Evolutionary conservation across 2,113 vertebrate species (phyloP), one percentile per base, ranked within the genome.

Genomic region (Suricata suricatta): DNA sequence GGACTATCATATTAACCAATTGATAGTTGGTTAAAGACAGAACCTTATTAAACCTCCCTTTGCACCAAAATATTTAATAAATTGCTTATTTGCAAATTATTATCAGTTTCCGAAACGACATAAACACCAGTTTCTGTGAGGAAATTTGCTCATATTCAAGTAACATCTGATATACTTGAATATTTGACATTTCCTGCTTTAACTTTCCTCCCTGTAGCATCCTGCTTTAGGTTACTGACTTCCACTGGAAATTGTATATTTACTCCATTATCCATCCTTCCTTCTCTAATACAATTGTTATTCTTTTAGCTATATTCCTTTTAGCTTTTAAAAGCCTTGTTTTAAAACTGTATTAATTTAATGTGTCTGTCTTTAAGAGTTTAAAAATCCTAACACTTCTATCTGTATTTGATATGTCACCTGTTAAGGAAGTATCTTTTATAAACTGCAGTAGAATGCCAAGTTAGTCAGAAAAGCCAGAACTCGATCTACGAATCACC

Each of bases 401-500:
- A 96, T 41, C 41, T 41, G 41, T 44, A 76, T 52, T 81, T 76
- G 16, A 41, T 68, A 57, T 29, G 31, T 81, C 82, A 84, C 74
- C 33, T 85, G 57, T 77, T 88, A 88, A 88, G 69, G 17, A 13
- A 84, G 57, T 50, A 47, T 60, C 14, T 88, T 93, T 71, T 38
- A 66, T 66, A 44, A 77, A 93, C 7, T 23, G 86, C 68, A 88
- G 14, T 41, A 88, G 35, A 96, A 87, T 66, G 41, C 25, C 38
- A 74, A 85, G 63, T 80, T 93, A 94, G 92, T 88, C 77, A 85
- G 69, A 84, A 95, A 83, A 97, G 23, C 63, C 64, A 84, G 68
- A 69, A 50, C 29, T 92, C 86, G 74, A 41, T 87, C 31, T 44
- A 21, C 7, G 71, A 92, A 90, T 63, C 87, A 25, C 83, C 64